Base-by-base conservation (phyloP, 2,888 invertebrate genomes). In the Megaustenia siamemsis region DNA sequence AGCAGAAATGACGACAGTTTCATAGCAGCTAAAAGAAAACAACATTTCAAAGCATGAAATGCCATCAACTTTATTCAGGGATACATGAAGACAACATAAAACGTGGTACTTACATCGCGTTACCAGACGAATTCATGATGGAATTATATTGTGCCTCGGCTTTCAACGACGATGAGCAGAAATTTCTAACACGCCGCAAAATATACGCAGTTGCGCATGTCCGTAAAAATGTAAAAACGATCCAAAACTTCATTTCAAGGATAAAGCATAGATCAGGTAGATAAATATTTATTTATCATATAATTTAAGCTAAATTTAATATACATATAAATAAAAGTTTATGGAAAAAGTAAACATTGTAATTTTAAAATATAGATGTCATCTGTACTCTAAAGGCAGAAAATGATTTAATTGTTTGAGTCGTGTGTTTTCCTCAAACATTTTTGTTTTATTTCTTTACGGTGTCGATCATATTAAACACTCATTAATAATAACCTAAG, bases 121-220 rank as follows among this genome's bases (percentile, higher is more conserved):
- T 82, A 73, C 82, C 73, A 60, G 82, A 73, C 3, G 82, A 82
- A 73, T 82, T 82, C 82, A 82, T 82, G 38, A 15, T 77, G 10
- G 18, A 24, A 56, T 35, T 1, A 56, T 38, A 76, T n/a, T 21
- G 8, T 28, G 40, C 24, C 32, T 35, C 60, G 4, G 21, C 8
- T 28, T n/a, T 8, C 38, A 60, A 40, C 56, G 60, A n/a, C n/a
- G 60, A 63, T 40, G 60, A 77, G n/a, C 60, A 21, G n/a, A 60
- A 79, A 28, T 79, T 12, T 24, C 24, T 45, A 60, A 79, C 79
- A 79, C 79, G 79, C 79, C 66, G 79, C 66, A n/a, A 66, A 66
- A 79, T 43, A 66, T 32, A 45, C 28, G 66, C 45, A 68, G 28
- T 5, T 77, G 77, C 77, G 77, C 77, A 77, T 77, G 77, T 15